These are phyloP conservation scores for Peromyscus aztecus DNA, from an alignment of 2,797 vertebrate genomes.

Conservation along the genomic window DNA sequence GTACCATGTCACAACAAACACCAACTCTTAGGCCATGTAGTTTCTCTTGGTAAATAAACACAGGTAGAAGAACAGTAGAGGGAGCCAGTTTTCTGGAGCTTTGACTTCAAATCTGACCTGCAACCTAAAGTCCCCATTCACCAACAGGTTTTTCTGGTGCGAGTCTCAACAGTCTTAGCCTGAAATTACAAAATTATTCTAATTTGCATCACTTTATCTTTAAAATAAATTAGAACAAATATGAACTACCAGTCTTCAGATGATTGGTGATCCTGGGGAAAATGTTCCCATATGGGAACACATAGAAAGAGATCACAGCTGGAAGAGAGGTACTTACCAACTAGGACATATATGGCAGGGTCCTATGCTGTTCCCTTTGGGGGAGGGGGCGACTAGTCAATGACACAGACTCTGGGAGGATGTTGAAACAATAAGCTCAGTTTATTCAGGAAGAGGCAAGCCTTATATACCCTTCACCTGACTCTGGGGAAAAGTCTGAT, in stretches of 20 bases:
- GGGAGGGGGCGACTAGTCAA: too few relatives aligned
- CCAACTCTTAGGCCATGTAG: neutral
- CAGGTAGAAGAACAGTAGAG: neutral
- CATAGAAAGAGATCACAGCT: slow-evolving; percentile 45
- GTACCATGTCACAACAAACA: slow-evolving; percentile 1
- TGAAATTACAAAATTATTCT: slow-evolving; percentile 44
- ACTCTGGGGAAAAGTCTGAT: too few relatives aligned
- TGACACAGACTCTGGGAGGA: too few relatives aligned
- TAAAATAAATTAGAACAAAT: slow-evolving; percentile 67
- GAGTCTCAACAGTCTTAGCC: neutral
- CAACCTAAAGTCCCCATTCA: neutral
- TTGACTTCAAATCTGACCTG: slow-evolving; percentile 25
- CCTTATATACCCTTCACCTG: too few relatives aligned
- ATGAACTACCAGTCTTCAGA: slow-evolving; percentile 29
- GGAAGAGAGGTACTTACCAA: neutral
- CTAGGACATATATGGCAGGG: neutral
- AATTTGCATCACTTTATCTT: slow-evolving; percentile 24
- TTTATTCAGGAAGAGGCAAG: too few relatives aligned
- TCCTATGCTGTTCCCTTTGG: too few relatives aligned
- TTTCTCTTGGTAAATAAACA: slow-evolving; percentile 43
- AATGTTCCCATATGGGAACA: slow-evolving; percentile 9
- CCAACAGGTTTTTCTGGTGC: neutral
- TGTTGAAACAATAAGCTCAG: too few relatives aligned
- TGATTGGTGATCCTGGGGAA: slow-evolving; percentile 12
- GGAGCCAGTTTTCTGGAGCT: slow-evolving; percentile 12